Conservation (phyloP, 2,113 vertebrate species). For the Myiozetetes cayanensis region DNA sequence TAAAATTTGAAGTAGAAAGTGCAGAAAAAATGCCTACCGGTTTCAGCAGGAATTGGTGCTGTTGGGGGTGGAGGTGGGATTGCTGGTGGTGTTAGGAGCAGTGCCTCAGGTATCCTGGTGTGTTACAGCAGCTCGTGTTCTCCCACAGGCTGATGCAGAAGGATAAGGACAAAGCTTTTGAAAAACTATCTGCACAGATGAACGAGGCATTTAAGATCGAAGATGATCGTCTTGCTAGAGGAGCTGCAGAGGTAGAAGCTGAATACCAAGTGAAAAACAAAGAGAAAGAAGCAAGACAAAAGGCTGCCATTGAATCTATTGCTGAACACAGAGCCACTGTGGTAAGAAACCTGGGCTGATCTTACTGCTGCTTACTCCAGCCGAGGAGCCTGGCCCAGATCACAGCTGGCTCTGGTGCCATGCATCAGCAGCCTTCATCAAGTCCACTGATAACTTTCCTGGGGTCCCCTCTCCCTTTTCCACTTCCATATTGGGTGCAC, state of each 20-base stretch:
- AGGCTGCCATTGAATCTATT: conserved; percentile 77
- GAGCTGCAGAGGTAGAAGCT: conserved; percentile 75
- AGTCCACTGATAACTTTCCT: neutral
- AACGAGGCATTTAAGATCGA: conserved; percentile 70
- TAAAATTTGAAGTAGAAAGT: neutral
- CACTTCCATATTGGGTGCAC: fast-evolving
- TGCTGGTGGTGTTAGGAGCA: neutral
- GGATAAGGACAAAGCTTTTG: conserved; percentile 75
- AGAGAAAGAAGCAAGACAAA: conserved; percentile 73
- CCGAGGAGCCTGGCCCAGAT: neutral
- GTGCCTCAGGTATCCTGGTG: neutral
- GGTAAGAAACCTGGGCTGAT: conserved; percentile 70
- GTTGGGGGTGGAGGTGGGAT: neutral
- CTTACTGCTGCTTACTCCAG: neutral
- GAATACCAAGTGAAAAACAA: conserved; percentile 66
- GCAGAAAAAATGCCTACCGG: neutral
- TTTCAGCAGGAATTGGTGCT: neutral
- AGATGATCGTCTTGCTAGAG: conserved; percentile 77
- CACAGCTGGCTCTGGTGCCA: neutral
- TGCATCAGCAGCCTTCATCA: neutral
- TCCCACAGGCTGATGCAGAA: conserved; percentile 77
- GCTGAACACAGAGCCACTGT: conserved; percentile 73
- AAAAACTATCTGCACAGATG: conserved; percentile 69
- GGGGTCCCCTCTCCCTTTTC: neutral
- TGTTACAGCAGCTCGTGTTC: neutral